These are phyloP conservation scores for Mylabris sibirica DNA, from an alignment of 2,888 invertebrate genomes.

Conservation along the genomic window DNA sequence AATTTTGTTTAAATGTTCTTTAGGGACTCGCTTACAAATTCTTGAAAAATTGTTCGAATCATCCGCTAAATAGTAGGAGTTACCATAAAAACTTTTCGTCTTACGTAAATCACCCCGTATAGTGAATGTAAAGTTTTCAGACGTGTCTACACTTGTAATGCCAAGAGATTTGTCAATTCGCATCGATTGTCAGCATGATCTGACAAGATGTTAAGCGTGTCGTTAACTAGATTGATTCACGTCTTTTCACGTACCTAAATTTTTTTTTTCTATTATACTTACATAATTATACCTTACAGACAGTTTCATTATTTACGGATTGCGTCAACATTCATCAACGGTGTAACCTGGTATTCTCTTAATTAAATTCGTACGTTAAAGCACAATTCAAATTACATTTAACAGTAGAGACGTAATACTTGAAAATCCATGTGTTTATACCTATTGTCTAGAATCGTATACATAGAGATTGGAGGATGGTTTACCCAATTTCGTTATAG, in stretches of 20 bases:
- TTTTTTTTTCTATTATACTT: no score
- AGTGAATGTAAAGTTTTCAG: neutral
- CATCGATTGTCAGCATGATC: neutral
- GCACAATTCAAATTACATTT: neutral
- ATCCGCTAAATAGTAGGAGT: no score
- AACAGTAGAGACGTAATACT: neutral
- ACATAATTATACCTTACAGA: no score
- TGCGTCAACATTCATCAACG: neutral
- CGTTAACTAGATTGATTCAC: neutral
- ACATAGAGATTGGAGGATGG: slow-evolving; percentile 4
- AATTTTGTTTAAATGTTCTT: no score
- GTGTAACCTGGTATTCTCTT: neutral
- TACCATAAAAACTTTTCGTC: no score
- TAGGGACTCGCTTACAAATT: no score
- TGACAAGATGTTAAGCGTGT: neutral
- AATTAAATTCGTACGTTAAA: neutral
- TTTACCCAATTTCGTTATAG: neutral
- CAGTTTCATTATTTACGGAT: neutral
- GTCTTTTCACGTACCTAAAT: no score
- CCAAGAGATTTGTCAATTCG: neutral
- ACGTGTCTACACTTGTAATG: neutral
- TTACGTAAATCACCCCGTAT: no score
- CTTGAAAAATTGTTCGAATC: no score
- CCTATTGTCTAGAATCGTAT: neutral
- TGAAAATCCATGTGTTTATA: neutral